These are phyloP conservation scores for Epinotia bilunana DNA, from an alignment of 2,888 invertebrate species.

Conservation along the genomic window DNA sequence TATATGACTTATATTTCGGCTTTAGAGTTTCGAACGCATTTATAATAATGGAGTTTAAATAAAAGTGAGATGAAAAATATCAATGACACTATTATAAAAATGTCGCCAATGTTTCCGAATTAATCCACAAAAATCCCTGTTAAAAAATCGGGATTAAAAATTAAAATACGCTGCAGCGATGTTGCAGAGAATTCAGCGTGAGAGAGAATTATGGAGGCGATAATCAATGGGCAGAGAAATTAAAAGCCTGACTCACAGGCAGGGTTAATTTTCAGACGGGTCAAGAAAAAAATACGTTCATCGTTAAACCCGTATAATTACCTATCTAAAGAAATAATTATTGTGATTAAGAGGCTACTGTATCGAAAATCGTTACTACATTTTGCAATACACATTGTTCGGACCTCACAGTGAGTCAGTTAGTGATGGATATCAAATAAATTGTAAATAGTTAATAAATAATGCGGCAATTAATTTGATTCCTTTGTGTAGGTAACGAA, in stretches of 20 bases:
- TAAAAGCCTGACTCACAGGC: slow-evolving; percentile 7
- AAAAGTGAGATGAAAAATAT: too few species aligned
- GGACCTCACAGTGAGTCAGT: too few species aligned
- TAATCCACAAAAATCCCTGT: not conserved
- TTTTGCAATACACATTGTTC: not conserved
- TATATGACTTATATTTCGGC: not conserved
- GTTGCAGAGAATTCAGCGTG: slow-evolving; percentile 12
- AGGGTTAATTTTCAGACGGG: slow-evolving; percentile 16
- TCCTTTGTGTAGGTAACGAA: too few species aligned
- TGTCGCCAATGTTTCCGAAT: not conserved
- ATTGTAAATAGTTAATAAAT: too few species aligned
- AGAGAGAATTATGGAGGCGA: slow-evolving; percentile 11
- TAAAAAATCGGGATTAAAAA: not conserved
- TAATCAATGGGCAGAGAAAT: slow-evolving; percentile 29
- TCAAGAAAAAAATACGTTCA: not conserved
- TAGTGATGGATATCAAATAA: too few species aligned
- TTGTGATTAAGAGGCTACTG: not conserved
- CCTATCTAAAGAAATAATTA: not conserved
- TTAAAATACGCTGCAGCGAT: slow-evolving; percentile 17
- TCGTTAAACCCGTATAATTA: slow-evolving; percentile 7
- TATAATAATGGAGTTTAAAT: too few species aligned
- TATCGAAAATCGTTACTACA: not conserved
- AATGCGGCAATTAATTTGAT: too few species aligned
- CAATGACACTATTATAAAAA: too few species aligned
- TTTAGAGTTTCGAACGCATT: too few species aligned